Percentiles rank a stretch among this genome's conserved stretches.
phyloP scores from a whole-genome alignment of 2,888 invertebrate genomes.

The Slavum lentiscoides region DNA sequence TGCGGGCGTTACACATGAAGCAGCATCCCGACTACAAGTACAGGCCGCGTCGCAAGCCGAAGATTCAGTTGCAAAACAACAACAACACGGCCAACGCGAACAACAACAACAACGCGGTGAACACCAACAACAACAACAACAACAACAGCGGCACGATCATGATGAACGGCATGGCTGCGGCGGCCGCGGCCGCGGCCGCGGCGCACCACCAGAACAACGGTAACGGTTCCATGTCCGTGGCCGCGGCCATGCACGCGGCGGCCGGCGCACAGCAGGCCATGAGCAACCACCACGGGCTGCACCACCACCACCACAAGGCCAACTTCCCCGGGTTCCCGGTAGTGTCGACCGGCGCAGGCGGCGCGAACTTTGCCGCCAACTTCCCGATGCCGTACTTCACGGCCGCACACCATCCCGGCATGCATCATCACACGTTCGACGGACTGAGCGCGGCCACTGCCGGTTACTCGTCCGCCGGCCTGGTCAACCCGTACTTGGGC shows the following conservation, averaged over 20 bases:
- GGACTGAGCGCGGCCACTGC: slow-evolving; percentile 49
- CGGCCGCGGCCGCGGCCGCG: too few species aligned
- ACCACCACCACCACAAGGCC: slow-evolving; percentile 18
- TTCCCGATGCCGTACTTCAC: slow-evolving; percentile 50
- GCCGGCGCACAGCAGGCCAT: slow-evolving; percentile 56
- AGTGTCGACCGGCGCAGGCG: slow-evolving; percentile 60
- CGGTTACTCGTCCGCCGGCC: slow-evolving; percentile 63
- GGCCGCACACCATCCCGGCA: slow-evolving; percentile 16
- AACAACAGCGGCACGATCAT: neutral
- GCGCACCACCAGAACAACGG: too few species aligned
- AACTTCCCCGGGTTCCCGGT: slow-evolving; percentile 68
- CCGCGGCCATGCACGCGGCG: slow-evolving; percentile 50
- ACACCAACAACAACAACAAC: slow-evolving; percentile 60
- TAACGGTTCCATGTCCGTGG: neutral
- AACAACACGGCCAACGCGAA: slow-evolving; percentile 61
- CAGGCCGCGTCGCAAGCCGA: slow-evolving; percentile 81
- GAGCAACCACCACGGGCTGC: neutral
- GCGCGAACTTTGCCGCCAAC: slow-evolving; percentile 50
- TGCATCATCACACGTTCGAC: slow-evolving; percentile 56
- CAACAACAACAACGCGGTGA: slow-evolving; percentile 17
- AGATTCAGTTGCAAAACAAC: slow-evolving; percentile 67
- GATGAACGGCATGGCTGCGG: neutral
- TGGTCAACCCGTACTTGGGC: slow-evolving; percentile 63
- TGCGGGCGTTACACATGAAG: slow-evolving; percentile 86
- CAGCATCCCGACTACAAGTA: slow-evolving; percentile 92